Percentiles rank a stretch among this genome's conserved stretches.
Evolutionary conservation across 2,113 vertebrate species (phyloP).

Genomic region (Tetrao urogallus): DNA sequence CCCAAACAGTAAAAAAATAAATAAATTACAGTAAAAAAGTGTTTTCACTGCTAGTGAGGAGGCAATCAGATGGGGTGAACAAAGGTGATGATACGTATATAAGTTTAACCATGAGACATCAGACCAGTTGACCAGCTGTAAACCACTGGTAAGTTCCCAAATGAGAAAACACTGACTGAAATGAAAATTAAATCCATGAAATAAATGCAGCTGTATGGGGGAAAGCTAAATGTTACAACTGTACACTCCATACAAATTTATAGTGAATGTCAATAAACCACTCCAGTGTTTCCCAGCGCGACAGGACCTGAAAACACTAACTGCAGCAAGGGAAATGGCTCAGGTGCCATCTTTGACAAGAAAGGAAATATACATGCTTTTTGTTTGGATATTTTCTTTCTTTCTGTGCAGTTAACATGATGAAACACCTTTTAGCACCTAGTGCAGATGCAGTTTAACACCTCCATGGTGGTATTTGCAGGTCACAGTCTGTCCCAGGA

Average conservation of each 20-base stretch:
- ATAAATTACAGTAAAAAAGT: not conserved
- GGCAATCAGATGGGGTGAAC: not conserved
- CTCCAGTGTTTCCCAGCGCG: not conserved
- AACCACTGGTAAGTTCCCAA: not conserved
- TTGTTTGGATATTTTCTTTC: not conserved
- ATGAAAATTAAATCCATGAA: not conserved
- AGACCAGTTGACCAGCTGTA: not conserved
- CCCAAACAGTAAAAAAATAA: not conserved
- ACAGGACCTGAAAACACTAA: not conserved
- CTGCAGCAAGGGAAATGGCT: not conserved
- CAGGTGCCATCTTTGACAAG: not conserved
- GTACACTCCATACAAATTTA: not conserved
- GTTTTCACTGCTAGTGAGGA: not conserved
- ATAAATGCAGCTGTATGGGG: not conserved
- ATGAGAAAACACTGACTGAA: not conserved
- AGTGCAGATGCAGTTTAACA: slow-evolving; percentile 27
- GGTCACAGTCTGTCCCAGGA: not conserved
- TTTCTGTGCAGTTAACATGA: not conserved
- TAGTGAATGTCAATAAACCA: not conserved
- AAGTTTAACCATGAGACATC: not conserved
- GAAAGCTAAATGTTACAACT: not conserved
- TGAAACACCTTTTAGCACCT: slow-evolving; percentile 64
- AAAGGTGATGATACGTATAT: not conserved
- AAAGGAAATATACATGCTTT: slow-evolving; percentile 21
- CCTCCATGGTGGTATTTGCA: slow-evolving; percentile 14